Conservation (phyloP, 2,888 invertebrate genomes). For the Sphinx pinastri region DNA sequence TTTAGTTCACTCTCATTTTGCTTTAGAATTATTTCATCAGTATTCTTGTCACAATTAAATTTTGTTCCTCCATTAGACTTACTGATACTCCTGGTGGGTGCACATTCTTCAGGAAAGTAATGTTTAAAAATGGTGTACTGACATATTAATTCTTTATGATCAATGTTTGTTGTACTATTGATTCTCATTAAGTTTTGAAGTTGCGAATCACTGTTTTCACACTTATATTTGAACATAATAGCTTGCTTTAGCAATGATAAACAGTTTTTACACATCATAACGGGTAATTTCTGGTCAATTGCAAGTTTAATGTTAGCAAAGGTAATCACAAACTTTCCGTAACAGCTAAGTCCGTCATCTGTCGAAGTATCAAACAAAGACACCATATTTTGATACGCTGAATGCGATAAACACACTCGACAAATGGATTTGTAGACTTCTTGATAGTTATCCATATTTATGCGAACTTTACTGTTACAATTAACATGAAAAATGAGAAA, state of each 20-base stretch:
- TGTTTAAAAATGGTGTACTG: conserved; percentile 54
- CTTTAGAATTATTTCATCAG: conserved; percentile 1
- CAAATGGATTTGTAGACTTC: conserved; percentile 62
- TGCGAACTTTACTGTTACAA: background rate
- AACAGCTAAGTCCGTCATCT: conserved; percentile 57
- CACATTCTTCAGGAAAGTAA: conserved; percentile 45
- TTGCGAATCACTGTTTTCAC: conserved; percentile 59
- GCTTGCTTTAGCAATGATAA: conserved; percentile 60
- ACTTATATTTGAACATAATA: conserved; percentile 65
- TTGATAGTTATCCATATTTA: conserved; percentile 53
- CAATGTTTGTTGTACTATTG: conserved; percentile 28
- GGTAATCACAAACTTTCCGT: conserved; percentile 57
- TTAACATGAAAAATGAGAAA: background rate
- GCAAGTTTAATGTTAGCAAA: conserved; percentile 58
- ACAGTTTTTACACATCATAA: conserved; percentile 64
- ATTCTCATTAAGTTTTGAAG: conserved; percentile 44
- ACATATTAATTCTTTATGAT: conserved; percentile 51
- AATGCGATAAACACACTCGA: conserved; percentile 62
- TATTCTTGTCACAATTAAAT: background rate
- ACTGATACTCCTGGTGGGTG: background rate
- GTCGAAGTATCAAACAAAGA: conserved; percentile 56
- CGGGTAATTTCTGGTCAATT: conserved; percentile 59
- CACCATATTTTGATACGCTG: conserved; percentile 54
- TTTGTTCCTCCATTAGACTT: conserved; percentile 1
- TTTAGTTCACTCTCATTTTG: background rate